Evolutionary conservation across 2,113 vertebrate genomes (phyloP), one percentile per base, ranked within the genome.

Genomic region (Motacilla alba): DNA sequence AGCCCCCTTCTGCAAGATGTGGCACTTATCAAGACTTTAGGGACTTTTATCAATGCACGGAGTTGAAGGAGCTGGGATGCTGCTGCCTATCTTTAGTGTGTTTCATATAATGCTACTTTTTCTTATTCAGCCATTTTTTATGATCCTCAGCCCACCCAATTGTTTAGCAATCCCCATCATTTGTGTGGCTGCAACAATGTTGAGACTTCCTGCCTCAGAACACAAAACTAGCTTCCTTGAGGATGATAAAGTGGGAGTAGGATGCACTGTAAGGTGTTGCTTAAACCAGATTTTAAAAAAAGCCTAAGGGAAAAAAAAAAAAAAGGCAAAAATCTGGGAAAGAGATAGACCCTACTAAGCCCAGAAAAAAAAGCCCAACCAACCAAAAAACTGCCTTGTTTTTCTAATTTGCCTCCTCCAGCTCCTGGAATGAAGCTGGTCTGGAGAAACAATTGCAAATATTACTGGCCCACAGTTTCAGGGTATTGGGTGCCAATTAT

Each of bases 261-360:
- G 33, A 68, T 16, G 56, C 6, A 26, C 26, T 37, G 3, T 18
- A 55, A 88, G 13, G 37, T 49, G 3, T 19, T 64, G 27, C 11
- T 73, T 58, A 56, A 88, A 66, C 2, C 20, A 76, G 37, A 72
- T 8, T 8, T 35, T 35, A 58, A 56, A 56, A 55, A 56, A 80
- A 8, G 0, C 9, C 22, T 7, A 47, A 7, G 16, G 11, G 10
- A 11, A 3, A 30, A 22, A n/a, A 27, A 56, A 41, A 47, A 7
- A 14, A 14, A 22, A 1, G 4, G 9, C 0, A 75, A 67, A 63
- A 55, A 37, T n/a, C 14, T 68, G 27, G 27, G 37, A 86, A 90
- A 83, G 27, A 59, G 30, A 39, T 26, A 43, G 37, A 59, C 13
- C 0, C 27, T 37, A 21, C 33, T 23, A 55, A 79, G 24, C 10